Evolutionary conservation across 2,888 invertebrate genomes (phyloP), one percentile per base, ranked within the genome.

Genomic region (Lochmaea crataegi): DNA sequence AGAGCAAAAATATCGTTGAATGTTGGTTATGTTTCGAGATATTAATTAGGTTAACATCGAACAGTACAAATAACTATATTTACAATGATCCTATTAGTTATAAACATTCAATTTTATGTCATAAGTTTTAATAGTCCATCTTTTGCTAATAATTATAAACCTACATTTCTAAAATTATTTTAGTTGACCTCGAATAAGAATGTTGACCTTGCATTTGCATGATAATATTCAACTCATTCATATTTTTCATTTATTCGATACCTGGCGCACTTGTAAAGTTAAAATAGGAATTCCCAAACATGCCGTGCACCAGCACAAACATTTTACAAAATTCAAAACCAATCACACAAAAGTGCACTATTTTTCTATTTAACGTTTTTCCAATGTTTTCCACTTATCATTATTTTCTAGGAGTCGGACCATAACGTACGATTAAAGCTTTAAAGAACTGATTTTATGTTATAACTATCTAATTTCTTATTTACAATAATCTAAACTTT

Each of bases 1-100:
- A 56, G 63, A 56, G 16, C 45, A 12, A 16, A 45, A 26, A 26
- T 58, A 68, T 60, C 60, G 60, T 58, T 60, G 38, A 48, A 60
- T 68, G 32, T 45, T 38, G 38, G 45, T 61, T 38, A 61, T 12
- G 48, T 64, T 51, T 48, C 32, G n/a, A 53, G 2, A 16, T 26
- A 32, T 16, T 45, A 51, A 32, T 16, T 65, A 26, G 48, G 65
- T 51, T 48, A 51, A n/a, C 22, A 32, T 53, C n/a, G 16, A 65
- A n/a, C 26, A 53, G 48, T 18, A 38, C 16, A 53, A 53, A 53
- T 16, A 16, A 18, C 7, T 53, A 53, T 2, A 53, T 18, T 18
- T 48, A 48, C n/a, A 48, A 48, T 48, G 2, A 42, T 6, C 14
- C 12, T 9, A 14, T 48, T n/a, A 48, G n/a, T 48, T n/a, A 14